Base-by-base conservation (phyloP, 2,797 vertebrate genomes). In the Rhadinocentrus ornatus region DNA sequence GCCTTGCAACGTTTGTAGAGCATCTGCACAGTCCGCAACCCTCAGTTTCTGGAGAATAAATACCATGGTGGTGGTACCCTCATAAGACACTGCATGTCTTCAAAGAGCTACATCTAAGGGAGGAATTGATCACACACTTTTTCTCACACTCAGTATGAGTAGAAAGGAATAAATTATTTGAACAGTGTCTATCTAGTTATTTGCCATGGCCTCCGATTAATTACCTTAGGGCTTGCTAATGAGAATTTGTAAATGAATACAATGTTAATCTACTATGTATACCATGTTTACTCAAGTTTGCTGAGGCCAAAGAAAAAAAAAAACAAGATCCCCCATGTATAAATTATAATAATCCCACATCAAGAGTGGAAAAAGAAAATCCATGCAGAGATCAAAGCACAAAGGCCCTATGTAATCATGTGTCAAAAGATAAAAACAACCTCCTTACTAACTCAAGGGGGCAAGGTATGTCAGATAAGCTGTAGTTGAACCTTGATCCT, bases 311-410 rank as follows among this genome's bases (percentile, higher is more conserved):
- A 86, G 73, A 11, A 50, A 57, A 34, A 16, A 52, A 87, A 80
- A 83, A 83, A 75, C 41, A 88, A 89, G 93, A 89, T 94, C 94
- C 93, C 93, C 76, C 60, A 94, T 93, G 94, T 94, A 94, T 94
- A 94, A 94, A 94, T 95, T 95, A 94, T 87, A 91, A 93, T 93
- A 93, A 93, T 93, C 91, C 87, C 85, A 88, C 91, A 94, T 92
- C 88, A 89, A 89, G 82, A 83, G 82, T 77, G 69, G 35, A 71
- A 62, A 77, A 91, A 85, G 84, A 88, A 85, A 87, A 78, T 76
- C 77, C 88, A 84, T 80, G 77, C 73, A 67, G 81, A 93, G 93
- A 94, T 94, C 93, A 95, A 95, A 95, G 94, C 73, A 80, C 69
- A 78, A 81, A 73, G 67, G 86, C 83, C 84, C 67, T 63, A 75